Evolutionary conservation across 2,113 vertebrate genomes (phyloP).

Genomic region (Thinocorus orbignyianus): DNA sequence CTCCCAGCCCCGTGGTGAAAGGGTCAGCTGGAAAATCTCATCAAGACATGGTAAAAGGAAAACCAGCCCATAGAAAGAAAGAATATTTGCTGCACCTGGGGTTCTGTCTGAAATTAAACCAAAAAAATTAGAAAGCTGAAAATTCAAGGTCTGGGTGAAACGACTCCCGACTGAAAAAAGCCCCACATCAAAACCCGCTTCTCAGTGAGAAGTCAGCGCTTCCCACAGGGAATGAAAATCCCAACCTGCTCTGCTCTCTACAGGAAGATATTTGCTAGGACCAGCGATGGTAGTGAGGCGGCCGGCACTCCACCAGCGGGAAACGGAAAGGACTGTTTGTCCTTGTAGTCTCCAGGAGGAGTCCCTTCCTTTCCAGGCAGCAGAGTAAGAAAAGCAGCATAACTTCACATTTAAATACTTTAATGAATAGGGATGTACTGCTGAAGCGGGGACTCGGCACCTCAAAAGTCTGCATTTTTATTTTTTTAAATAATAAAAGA

Average conservation of each 20-base stretch:
- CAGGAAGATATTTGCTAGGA: slow-evolving; percentile 43
- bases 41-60: neutral
- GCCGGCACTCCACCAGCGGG: neutral
- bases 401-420: accelerated
- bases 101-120: neutral
- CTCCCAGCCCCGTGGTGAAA: neutral
- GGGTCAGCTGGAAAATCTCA: neutral
- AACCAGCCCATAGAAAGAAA: neutral
- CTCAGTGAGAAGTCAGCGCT: neutral
- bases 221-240: neutral
- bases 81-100: accelerated
- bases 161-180: neutral
- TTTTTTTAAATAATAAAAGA: neutral
- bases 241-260: slow-evolving; percentile 58
- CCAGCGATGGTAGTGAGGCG: neutral
- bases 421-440: neutral
- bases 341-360: neutral
- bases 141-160: neutral
- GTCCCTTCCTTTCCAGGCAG: neutral
- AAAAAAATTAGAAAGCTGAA: neutral
- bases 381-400: neutral
- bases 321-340: neutral
- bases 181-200: neutral
- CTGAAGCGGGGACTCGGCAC: neutral
- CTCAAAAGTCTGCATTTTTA: neutral